These are phyloP conservation scores for Monomorium pharaonis DNA, from an alignment of 1,140 invertebrate species.

Conservation along the genomic window DNA sequence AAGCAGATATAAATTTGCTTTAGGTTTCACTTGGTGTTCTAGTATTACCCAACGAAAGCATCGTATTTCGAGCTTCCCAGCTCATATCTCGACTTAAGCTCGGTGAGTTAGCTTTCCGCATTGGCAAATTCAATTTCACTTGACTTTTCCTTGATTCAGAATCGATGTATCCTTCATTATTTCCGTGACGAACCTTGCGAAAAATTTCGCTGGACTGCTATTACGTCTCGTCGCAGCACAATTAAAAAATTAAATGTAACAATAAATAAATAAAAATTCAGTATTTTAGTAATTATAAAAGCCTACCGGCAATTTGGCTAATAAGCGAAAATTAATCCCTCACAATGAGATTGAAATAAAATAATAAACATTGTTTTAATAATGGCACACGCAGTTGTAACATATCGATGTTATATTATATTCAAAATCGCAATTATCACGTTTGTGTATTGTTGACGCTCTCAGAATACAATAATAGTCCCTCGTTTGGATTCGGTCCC, in stretches of 20 bases:
- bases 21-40: slow-evolving; percentile 40
- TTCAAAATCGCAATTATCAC: not conserved
- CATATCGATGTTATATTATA: not conserved
- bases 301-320: not conserved
- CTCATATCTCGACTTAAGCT: slow-evolving; percentile 41
- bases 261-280: not conserved
- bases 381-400: too few relatives aligned
- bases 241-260: not conserved
- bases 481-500: not conserved
- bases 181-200: not conserved
- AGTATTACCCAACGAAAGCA: slow-evolving; percentile 50
- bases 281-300: not conserved
- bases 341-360: not conserved
- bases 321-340: not conserved
- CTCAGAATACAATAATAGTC: not conserved
- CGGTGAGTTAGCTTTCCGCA: slow-evolving; percentile 10
- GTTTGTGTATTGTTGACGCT: not conserved
- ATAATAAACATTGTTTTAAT: not conserved
- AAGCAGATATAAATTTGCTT: slow-evolving; percentile 49
- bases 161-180: slow-evolving; percentile 28
- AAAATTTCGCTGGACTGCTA: not conserved
- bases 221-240: not conserved
- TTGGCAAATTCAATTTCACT: slow-evolving; percentile 54
- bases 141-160: not conserved
- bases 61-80: too few relatives aligned